Percentiles rank a stretch among this genome's conserved stretches.
These are phyloP conservation scores for Parapsyche elsis DNA, from an alignment of 1,140 invertebrate genomes.

Conservation along the genomic window DNA sequence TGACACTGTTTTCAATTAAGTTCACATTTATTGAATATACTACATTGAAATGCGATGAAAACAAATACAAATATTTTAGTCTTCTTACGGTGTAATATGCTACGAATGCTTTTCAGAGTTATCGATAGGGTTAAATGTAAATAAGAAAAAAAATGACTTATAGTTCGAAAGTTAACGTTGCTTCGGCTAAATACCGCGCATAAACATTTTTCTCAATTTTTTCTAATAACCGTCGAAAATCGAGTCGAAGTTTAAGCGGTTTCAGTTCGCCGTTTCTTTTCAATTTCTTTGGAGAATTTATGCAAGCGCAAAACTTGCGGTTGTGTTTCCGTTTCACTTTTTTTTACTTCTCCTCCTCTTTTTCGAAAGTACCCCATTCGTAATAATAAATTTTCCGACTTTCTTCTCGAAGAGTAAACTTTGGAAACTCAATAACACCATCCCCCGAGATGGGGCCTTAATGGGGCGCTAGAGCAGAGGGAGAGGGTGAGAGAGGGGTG, in stretches of 20 bases:
- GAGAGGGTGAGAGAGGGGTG: not conserved
- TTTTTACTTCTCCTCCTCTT: not conserved
- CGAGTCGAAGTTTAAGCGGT: not conserved
- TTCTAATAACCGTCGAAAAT: too few species aligned
- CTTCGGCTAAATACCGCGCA: too few species aligned
- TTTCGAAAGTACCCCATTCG: conserved; percentile 4
- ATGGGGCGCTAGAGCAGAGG: not conserved
- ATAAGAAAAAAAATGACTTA: too few species aligned
- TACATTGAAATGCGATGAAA: too few species aligned
- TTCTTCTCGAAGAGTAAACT: conserved; percentile 33
- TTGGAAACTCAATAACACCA: conserved; percentile 43
- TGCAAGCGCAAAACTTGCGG: conserved; percentile 3
- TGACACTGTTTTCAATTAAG: too few species aligned
- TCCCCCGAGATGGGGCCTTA: conserved; percentile 6
- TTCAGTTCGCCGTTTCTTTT: not conserved
- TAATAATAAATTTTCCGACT: conserved; percentile 45
- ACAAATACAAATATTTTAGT: too few species aligned
- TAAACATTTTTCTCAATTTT: too few species aligned
- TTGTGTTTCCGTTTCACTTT: conserved; percentile 8
- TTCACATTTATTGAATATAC: too few species aligned
- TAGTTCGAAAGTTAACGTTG: too few species aligned
- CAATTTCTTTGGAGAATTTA: conserved; percentile 3
- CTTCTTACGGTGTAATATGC: too few species aligned
- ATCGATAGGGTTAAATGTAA: too few species aligned
- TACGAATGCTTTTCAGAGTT: too few species aligned